Evolutionary conservation across 2,113 vertebrate genomes (phyloP).

Genomic region (Coturnix japonica): DNA sequence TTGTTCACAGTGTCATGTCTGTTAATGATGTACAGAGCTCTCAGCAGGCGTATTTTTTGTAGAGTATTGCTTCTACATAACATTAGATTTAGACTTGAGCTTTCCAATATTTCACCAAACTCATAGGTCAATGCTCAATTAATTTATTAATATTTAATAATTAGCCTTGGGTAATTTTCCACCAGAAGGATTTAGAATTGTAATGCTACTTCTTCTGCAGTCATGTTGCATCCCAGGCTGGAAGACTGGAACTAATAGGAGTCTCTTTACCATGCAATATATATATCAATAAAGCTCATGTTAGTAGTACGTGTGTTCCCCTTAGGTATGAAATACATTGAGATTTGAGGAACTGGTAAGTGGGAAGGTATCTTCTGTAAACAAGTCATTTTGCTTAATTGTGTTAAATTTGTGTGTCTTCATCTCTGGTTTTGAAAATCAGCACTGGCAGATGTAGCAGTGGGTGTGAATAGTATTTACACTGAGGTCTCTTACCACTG

Average conservation of each 20-base stretch:
- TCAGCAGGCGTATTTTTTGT: not conserved
- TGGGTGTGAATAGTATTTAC: not conserved
- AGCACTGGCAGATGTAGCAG: not conserved
- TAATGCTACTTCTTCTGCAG: not conserved
- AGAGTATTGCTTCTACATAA: not conserved
- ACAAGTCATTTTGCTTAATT: not conserved
- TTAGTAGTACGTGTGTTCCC: not conserved
- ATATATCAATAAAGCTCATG: not conserved
- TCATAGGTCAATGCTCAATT: not conserved
- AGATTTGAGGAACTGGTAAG: not conserved
- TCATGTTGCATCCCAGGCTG: not conserved
- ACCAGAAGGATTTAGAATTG: not conserved
- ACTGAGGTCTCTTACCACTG: not conserved
- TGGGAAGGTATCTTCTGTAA: not conserved
- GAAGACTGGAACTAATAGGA: not conserved
- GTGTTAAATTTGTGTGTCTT: not conserved
- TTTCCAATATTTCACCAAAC: not conserved
- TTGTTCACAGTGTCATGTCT: not conserved
- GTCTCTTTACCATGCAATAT: not conserved
- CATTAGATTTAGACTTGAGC: fast-evolving
- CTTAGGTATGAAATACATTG: not conserved
- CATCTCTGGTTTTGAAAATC: not conserved
- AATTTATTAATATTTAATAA: not conserved
- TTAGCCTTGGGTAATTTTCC: not conserved
- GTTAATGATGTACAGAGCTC: not conserved